Percentiles rank a stretch among this genome's conserved stretches.
phyloP scores from a whole-genome alignment of 2,797 vertebrate species.

The Nyctalus aviator region DNA sequence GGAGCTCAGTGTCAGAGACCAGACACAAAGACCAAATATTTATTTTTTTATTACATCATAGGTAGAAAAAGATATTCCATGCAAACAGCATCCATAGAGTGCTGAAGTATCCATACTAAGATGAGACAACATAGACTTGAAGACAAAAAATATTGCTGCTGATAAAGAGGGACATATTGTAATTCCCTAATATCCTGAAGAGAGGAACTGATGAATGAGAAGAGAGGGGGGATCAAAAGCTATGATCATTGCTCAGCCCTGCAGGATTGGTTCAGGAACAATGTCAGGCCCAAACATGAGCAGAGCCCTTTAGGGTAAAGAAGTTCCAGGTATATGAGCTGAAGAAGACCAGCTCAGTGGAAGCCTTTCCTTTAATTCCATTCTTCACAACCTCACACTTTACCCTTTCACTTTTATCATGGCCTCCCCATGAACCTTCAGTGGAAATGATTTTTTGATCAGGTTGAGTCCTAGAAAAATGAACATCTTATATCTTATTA shows the following conservation, averaged over 20 bases:
- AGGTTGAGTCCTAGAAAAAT: conserved; percentile 31
- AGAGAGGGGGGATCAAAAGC: not conserved
- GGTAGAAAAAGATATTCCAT: not conserved
- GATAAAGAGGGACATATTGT: not conserved
- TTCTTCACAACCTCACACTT: not conserved
- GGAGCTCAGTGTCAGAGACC: not conserved
- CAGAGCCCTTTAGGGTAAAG: not conserved
- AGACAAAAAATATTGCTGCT: not conserved
- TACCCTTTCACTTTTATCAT: not conserved
- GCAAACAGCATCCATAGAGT: not conserved
- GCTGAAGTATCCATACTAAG: not conserved
- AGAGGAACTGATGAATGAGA: not conserved
- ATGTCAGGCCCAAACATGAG: not conserved
- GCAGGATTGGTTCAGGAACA: not conserved
- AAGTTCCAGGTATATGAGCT: not conserved
- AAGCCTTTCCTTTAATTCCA: not conserved
- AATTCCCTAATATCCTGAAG: not conserved
- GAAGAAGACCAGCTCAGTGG: not conserved
- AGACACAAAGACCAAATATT: not conserved
- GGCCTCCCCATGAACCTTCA: not conserved
- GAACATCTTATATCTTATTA: conserved; percentile 35
- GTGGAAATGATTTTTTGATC: conserved; percentile 24
- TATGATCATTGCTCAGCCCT: not conserved
- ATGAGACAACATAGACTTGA: conserved; percentile 18
- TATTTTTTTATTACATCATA: conserved; percentile 8